Evolutionary conservation across 2,113 vertebrate species (phyloP).

Genomic region (Leuciscus idus): DNA sequence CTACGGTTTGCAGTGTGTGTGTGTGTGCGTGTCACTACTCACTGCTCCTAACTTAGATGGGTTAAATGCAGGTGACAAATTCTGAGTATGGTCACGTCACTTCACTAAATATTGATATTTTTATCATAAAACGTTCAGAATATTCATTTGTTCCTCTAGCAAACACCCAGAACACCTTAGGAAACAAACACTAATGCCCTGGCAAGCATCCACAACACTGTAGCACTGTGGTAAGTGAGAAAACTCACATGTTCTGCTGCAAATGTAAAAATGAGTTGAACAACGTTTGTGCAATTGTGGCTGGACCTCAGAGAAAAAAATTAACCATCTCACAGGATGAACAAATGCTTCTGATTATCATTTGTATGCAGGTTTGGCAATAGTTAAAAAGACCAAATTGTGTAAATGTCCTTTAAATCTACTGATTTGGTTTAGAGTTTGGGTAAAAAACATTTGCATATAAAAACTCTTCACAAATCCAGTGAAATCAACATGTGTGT

Average conservation of each 20-base stretch:
- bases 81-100: too few relatives aligned
- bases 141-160: neutral
- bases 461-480: neutral
- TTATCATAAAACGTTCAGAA: neutral
- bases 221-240: neutral
- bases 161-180: neutral
- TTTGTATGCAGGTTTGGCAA: neutral
- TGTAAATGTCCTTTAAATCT: neutral
- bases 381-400: neutral
- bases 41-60: too few relatives aligned
- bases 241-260: neutral
- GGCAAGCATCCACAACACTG: neutral
- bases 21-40: too few relatives aligned
- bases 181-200: neutral
- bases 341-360: slow-evolving; percentile 13
- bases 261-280: neutral
- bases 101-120: neutral
- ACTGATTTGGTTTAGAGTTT: neutral
- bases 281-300: neutral
- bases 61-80: too few relatives aligned
- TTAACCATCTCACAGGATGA: neutral
- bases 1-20: too few relatives aligned
- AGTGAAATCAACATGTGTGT: neutral
- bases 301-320: neutral
- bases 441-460: neutral